Base-by-base conservation (phyloP, 2,888 invertebrate species). In the Drosophila kokeensis region DNA sequence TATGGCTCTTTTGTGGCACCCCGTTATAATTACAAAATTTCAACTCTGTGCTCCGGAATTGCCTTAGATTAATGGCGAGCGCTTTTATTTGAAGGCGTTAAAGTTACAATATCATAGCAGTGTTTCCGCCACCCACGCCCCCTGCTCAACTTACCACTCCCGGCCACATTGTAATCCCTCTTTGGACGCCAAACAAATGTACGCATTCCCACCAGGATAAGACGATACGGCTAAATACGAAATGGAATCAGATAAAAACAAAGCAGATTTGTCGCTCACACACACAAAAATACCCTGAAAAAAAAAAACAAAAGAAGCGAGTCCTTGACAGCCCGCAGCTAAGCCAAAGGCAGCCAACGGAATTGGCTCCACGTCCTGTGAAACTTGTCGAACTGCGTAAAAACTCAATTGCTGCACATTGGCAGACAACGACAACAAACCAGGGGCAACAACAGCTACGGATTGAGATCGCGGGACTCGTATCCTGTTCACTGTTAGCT, bases 1-100 rank as follows among this genome's bases (percentile, higher is more conserved):
- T 89, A 91, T 90, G 84, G 86, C 87, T 86, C 91, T 90, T 91
- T 83, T 87, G 92, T 91, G 92, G 92, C 83, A 85, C 83, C 86
- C 87, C 53, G 87, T 84, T 87, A 91, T 90, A 91, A 92, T 90
- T 83, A 85, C 55, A 73, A 79, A 85, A 82, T 89, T 89, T 83
- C 69, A 74, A 81, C 80, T 87, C 68, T 60, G 54, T 58, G 42
- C 48, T n/a, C 50, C 18, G 42, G 70, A 79, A 70, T 76, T 73
- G 65, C 78, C 65, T 70, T 55, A 75, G 72, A 75, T 83, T 83
- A 83, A 80, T 80, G 82, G 53, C 70, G 66, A 63, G 59, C 74
- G 55, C 66, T 79, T 75, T 77, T 72, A 78, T 74, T 72, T 69
- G 45, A 49, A 15, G 32, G 64, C 70, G 27, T 82, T 84, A 79